phyloP scores from a whole-genome alignment of 2,797 vertebrate genomes.

The Pseudomugil tenellus region DNA sequence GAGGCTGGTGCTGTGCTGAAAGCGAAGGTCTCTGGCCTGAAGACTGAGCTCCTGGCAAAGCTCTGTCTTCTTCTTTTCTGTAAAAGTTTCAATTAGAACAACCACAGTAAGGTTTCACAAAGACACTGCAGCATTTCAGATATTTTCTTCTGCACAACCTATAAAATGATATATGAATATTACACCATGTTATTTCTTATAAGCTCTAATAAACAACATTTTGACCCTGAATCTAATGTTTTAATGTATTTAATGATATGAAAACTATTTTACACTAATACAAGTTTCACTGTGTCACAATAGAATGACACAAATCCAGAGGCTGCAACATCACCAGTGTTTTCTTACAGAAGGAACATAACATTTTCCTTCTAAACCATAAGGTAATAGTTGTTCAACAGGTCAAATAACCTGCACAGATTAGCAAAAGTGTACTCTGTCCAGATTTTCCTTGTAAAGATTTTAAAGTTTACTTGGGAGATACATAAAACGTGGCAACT shows the following conservation, averaged over 20 bases:
- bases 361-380: neutral
- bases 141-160: neutral
- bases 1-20: slow-evolving; percentile 93
- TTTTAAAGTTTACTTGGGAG: neutral
- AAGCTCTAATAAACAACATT: neutral
- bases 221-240: neutral
- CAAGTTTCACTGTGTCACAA: neutral
- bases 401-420: neutral
- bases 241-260: neutral
- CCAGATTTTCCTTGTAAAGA: neutral
- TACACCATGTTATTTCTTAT: neutral
- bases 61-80: slow-evolving; percentile 96
- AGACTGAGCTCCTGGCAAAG: slow-evolving; percentile 94
- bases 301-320: neutral
- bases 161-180: neutral
- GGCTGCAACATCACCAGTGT: neutral
- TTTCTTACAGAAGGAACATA: neutral
- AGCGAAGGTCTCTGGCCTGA: slow-evolving; percentile 94
- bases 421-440: neutral
- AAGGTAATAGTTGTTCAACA: neutral
- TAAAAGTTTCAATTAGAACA: neutral
- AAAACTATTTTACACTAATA: neutral
- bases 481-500: neutral
- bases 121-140: neutral
- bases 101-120: neutral